Base-by-base conservation (phyloP, 2,797 vertebrate genomes). In the Gymnothorax reevesii region DNA sequence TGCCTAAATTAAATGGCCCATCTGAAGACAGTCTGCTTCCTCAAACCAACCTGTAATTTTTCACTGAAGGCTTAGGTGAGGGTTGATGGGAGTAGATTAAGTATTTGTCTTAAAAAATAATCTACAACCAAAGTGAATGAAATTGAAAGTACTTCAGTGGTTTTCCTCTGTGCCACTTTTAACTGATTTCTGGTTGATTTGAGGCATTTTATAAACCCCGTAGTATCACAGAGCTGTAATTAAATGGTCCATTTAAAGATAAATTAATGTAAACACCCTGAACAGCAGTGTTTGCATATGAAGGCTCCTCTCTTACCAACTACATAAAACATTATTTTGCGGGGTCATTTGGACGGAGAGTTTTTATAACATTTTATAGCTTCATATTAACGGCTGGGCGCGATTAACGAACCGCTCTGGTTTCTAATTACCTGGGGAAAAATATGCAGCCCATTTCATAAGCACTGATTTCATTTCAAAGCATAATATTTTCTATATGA, bases 401-500 rank as follows among this genome's bases (percentile, higher is more conserved):
- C 9, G 5, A n/a, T n/a, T 69, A 69, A 69, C 25, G 6, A 25
- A 9, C 64, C 64, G n/a, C 64, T 12, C 6, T 1, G 64, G 2
- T 69, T 25, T 22, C 7, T 69, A 25, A 69, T 69, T 69, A 69
- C 64, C n/a, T n/a, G 64, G 25, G 64, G n/a, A 69, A 22, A 69
- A 69, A 69, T 25, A 75, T 33, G 12, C 27, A 15, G 27, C 25
- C 42, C 71, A 12, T 33, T 42, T 75, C 9, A 75, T 13, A 15
- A 33, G 33, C 25, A 13, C 25, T 75, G 13, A 75, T 75, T 42
- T 42, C 10, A 33, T 17, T 33, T 75, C 33, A 33, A 15, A 6
- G 71, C 71, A 75, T 75, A 75, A 42, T 42, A 75, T 9, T 75
- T 75, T 75, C 42, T 12, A 75, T 15, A 75, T 75, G 27, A 75